Percentiles rank a stretch among this genome's conserved stretches.
phyloP scores from a whole-genome alignment of 2,113 vertebrate genomes.

The Myrmophylax atrothorax region DNA sequence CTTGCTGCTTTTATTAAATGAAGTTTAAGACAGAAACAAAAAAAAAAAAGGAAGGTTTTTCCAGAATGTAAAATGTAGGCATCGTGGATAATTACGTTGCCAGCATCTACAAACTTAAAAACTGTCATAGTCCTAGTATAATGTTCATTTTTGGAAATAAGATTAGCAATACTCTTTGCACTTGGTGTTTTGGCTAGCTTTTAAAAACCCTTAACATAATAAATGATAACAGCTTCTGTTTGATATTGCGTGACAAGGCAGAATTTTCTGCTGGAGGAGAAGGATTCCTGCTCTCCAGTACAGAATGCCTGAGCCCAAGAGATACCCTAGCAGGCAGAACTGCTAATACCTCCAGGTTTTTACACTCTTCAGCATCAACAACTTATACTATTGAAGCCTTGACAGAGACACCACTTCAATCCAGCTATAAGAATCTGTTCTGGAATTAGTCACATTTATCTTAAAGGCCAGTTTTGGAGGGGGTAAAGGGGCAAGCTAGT shows the following conservation, averaged over 20 bases:
- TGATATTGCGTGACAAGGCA: constrained; percentile 58
- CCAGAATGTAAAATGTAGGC: neutral
- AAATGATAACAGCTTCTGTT: neutral
- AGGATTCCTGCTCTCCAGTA: constrained; percentile 1
- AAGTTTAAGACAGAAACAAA: neutral
- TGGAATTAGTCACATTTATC: constrained; percentile 65
- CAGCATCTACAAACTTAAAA: neutral
- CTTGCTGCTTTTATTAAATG: neutral
- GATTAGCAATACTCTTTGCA: neutral
- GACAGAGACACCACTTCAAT: constrained; percentile 58
- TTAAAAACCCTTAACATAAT: neutral
- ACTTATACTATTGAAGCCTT: constrained; percentile 54
- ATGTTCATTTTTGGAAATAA: neutral
- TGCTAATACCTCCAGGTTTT: constrained; percentile 58
- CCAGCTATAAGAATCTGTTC: constrained; percentile 47
- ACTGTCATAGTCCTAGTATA: neutral
- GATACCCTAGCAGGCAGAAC: constrained; percentile 16
- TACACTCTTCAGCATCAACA: constrained; percentile 38
- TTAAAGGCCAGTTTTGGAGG: constrained; percentile 29
- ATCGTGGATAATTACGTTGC: neutral
- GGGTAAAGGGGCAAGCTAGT: neutral
- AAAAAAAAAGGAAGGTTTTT: neutral
- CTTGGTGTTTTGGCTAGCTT: neutral
- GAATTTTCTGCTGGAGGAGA: constrained; percentile 41
- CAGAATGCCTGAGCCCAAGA: neutral